Conservation (phyloP, 2,888 invertebrate species). For the Graphium colonna region DNA sequence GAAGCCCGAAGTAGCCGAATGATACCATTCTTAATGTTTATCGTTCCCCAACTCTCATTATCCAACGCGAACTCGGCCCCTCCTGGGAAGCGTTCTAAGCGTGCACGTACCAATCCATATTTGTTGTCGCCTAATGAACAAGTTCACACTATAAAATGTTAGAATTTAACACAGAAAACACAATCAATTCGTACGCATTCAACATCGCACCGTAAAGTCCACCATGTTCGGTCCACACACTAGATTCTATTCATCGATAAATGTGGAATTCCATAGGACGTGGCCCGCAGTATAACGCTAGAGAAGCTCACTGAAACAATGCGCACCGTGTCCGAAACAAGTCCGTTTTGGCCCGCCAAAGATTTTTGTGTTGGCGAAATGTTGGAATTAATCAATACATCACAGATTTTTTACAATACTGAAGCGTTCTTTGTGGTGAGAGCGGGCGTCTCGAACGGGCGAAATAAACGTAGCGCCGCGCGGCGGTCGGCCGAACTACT, state of each 20-base stretch:
- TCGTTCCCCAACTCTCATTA: constrained; percentile 52
- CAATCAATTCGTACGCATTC: constrained; percentile 58
- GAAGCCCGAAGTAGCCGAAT: constrained; percentile 62
- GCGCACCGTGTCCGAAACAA: constrained; percentile 40
- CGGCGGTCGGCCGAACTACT: constrained; percentile 69
- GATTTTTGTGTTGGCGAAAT: constrained; percentile 56
- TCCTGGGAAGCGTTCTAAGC: constrained; percentile 31
- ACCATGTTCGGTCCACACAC: constrained; percentile 71
- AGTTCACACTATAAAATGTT: constrained; percentile 39
- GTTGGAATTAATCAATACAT: constrained; percentile 79
- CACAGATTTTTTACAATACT: constrained; percentile 78
- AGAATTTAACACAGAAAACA: constrained; percentile 63
- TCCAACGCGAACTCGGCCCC: constrained; percentile 42
- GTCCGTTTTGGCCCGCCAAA: constrained; percentile 35
- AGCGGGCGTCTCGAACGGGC: constrained; percentile 52
- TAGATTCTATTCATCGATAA: constrained; percentile 79
- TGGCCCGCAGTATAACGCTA: constrained; percentile 60
- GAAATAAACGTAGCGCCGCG: constrained; percentile 53
- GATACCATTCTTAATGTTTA: constrained; percentile 71
- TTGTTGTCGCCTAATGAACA: constrained; percentile 43
- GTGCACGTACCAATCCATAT: constrained; percentile 66
- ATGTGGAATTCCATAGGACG: constrained; percentile 76
- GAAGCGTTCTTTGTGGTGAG: constrained; percentile 76
- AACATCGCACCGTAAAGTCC: constrained; percentile 61
- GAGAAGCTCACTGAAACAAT: constrained; percentile 46